Evolutionary conservation across 1,140 invertebrate species (phyloP), one percentile per base, ranked within the genome.

Genomic region (Harlomillsia oculata): DNA sequence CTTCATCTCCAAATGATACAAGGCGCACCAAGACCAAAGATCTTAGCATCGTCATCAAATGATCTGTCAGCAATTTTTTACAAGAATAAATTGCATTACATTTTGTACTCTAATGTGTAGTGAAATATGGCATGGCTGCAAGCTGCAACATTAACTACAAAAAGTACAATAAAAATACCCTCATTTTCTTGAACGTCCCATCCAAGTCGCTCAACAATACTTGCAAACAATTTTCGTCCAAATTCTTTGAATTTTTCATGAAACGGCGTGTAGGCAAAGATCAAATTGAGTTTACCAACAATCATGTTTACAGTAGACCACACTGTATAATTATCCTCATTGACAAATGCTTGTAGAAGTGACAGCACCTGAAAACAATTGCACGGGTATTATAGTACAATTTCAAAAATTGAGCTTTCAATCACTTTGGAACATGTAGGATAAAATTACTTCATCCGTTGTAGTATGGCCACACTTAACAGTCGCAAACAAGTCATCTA

Each of bases 401-500:
- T 41, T 41, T n/a, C 13, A 41, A n/a, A n/a, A 41, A 18, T 41
- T 41, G 6, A 41, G 8, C n/a, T n/a, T n/a, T n/a, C n/a, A n/a
- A n/a, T n/a, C n/a, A n/a, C n/a, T n/a, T n/a, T n/a, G 18, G 25
- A 48, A 29, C 5, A 13, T 8, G 18, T 11, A 29, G 21, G 40
- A 16, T 23, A 26, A 5, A 49, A 28, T 61, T 49, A 62, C 63
- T 66, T 92, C 85, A 0, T 82, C 81, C 14, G 88, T 88, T 26
- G 81, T 80, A 1, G 79, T 77, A 59, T 87, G 79, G 4, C 91
- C 90, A n/a, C 88, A 84, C 73, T 91, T 83, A 1, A 91, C 84
- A 72, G 95, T 77, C 26, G 91, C 89, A 72, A 92, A 96, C 30
- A 96, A 77, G 71, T 98, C 95, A 72, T 93, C 89, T 25, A 95